Base-by-base conservation (phyloP, 1,140 invertebrate species). In the Drosophila pandora region DNA sequence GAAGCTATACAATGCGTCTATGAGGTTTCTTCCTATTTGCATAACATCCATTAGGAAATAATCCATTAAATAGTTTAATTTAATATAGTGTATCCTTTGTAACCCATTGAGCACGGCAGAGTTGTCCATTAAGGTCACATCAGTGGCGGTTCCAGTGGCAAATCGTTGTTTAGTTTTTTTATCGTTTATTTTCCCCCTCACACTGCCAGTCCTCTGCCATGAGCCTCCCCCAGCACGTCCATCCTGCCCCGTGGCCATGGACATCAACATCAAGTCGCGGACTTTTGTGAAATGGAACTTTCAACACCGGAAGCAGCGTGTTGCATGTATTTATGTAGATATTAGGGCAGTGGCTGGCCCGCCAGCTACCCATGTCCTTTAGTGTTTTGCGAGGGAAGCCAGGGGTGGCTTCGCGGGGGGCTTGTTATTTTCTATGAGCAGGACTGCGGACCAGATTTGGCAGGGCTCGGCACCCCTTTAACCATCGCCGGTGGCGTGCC, bases 251-350 rank as follows among this genome's bases (percentile, higher is more conserved):
- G 12, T 70, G 59, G 12, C 59, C 37, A 37, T 17, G 32, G 60
- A 54, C 70, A 67, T 57, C 79, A 82, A 81, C 82, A 79, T 85
- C 74, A 82, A 85, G 78, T 62, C 78, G 76, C 79, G 79, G 84
- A 83, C 71, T 82, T 87, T 83, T 79, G 50, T 69, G 60, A 79
- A 88, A 88, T 88, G 83, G 61, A 88, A 88, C 83, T 88, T 88
- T 88, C 83, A 89, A 88, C 83, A 88, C 83, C 83, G 83, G 83
- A 88, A 88, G 79, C 83, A 89, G 83, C 83, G 83, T 88, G 83
- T 88, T 88, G 83, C 83, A 88, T 88, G 79, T 88, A 88, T 88
- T 88, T 88, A 88, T 88, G 83, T 88, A 83, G 83, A 88, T 88
- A 88, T 88, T 88, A 88, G 79, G 58, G 71, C 45, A 83, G 68